Base-by-base conservation (phyloP, 2,797 vertebrate genomes). In the Spinus olivaceus region DNA sequence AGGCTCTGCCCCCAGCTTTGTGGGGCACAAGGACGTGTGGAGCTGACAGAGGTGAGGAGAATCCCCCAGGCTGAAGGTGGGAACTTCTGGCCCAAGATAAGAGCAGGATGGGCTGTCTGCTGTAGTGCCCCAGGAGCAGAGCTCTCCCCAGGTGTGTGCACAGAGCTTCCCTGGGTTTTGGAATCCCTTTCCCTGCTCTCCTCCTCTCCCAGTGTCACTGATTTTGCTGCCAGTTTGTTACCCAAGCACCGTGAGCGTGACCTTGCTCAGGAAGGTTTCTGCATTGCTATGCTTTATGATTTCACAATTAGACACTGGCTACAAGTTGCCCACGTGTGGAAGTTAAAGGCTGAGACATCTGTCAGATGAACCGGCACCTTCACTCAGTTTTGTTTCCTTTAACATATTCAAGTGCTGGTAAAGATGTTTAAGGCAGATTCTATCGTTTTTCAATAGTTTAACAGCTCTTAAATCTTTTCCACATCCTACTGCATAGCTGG, bases 211-310 rank as follows among this genome's bases (percentile, higher is more conserved):
- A 56, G 66, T 0, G 0, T 39, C 83, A 2, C 49, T 22, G 0
- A 3, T 23, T 4, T 22, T 5, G 2, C 44, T 24, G 83, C 72
- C 2, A 4, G 32, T 56, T 77, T 50, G 65, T 74, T 93, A 9
- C 83, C 49, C 1, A 4, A 51, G 74, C 1, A 0, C 63, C 1
- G 3, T 4, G 88, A 78, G 82, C 23, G 2, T 88, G 94, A 93
- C 95, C 90, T 92, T 94, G 93, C 90, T 76, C 4, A 30, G 81
- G 88, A 39, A 64, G 80, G 81, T 54, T 81, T 96, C 95, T 95
- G 92, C 94, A 78, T 90, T 72, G 90, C 88, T 95, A 23, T 82
- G 95, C 90, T 35, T 46, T 47, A 42, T 41, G 92, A 81, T 91
- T 95, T 57, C 95, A 91, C 94, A 91, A 76, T 91, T 94, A 88